These are phyloP conservation scores for Micromys minutus DNA, from an alignment of 2,113 vertebrate species.

Conservation along the genomic window DNA sequence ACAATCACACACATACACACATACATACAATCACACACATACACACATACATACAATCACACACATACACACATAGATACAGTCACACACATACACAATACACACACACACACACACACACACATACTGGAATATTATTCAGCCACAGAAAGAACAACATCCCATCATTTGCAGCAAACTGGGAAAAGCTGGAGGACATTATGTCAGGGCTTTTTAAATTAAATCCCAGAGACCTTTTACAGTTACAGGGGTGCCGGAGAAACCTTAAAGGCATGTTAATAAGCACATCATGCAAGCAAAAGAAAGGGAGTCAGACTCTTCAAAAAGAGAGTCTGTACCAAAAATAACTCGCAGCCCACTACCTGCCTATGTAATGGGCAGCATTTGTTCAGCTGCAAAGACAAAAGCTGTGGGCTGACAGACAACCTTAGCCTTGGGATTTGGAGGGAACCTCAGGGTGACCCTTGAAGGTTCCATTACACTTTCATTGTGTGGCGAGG, in stretches of 20 bases:
- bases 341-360: background rate
- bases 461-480: background rate
- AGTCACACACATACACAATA: background rate
- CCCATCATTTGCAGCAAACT: background rate
- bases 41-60: too few relatives aligned
- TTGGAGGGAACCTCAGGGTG: rapidly evolving
- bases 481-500: rapidly evolving
- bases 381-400: background rate
- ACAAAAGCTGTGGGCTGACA: rapidly evolving
- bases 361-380: rapidly evolving
- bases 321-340: background rate
- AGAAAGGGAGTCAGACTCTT: background rate
- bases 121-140: background rate
- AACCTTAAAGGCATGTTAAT: too few relatives aligned
- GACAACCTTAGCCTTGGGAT: background rate
- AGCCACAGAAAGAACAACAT: background rate
- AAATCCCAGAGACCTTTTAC: background rate
- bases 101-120: background rate
- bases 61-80: too few relatives aligned
- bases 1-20: too few relatives aligned
- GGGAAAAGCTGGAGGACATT: background rate
- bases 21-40: too few relatives aligned
- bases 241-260: background rate
- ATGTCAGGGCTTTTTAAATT: background rate
- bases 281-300: background rate